Base-by-base conservation (phyloP, 2,113 vertebrate species). In the Phaethon lepturus region DNA sequence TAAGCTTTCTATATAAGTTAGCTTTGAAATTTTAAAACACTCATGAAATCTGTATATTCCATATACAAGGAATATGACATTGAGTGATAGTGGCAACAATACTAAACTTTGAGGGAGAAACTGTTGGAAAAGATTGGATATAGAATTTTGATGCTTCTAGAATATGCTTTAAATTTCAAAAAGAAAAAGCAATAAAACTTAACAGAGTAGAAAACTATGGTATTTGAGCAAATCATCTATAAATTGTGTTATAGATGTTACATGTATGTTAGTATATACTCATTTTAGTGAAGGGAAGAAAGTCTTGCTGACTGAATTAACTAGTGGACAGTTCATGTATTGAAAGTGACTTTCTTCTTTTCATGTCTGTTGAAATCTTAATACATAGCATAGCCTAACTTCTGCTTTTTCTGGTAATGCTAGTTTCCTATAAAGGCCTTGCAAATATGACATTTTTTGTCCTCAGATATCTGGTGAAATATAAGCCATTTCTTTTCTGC, bases 401-500 rank as follows among this genome's bases (percentile, higher is more conserved):
- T 88, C 16, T 58, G 2, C 25, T 59, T 33, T 83, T 87, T 42
- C 23, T 23, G 88, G 0, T 63, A 42, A 45, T 24, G 28, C 11
- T 76, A 9, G 28, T 73, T 95, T 92, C 73, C 28, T 60, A 2
- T 52, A 31, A 68, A 44, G 28, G 18, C 38, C 29, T 69, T 66
- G 25, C 8, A 47, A 15, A 20, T 58, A 13, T 1, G 5, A 8
- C 5, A 0, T 18, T 24, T 44, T 50, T 55, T 49, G 6, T 2
- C 11, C 19, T 52, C 33, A n/a, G 45, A 90, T 95, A 83, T 40
- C 20, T 45, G 7, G 28, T 67, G 35, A 84, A 77, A 71, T 58
- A 0, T 59, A 40, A 92, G 12, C 44, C 67, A 7, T 44, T 76
- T 40, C 2, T 73, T 66, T 82, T 58, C 64, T 95, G 42, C 16